Evolutionary conservation across 2,113 vertebrate genomes (phyloP).

Genomic region (Archilochus colubris): DNA sequence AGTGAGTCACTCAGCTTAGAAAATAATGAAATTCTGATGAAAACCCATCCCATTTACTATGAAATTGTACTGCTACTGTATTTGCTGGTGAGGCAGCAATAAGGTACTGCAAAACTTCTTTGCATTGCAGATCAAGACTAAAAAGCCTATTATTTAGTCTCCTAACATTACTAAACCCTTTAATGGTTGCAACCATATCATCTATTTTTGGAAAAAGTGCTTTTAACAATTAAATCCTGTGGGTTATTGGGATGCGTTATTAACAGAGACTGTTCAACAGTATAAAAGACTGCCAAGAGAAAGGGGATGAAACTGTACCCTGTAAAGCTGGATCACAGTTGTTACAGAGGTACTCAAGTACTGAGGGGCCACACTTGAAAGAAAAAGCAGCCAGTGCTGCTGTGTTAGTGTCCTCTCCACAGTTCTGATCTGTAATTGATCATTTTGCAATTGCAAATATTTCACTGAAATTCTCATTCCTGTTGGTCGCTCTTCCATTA

Average conservation of each 20-base stretch:
- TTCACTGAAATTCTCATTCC: not conserved
- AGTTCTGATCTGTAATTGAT: not conserved
- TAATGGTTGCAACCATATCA: not conserved
- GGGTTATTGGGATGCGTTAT: not conserved
- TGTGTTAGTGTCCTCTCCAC: not conserved
- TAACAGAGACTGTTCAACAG: not conserved
- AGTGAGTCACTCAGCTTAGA: not conserved
- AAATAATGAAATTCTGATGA: not conserved
- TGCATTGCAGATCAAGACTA: not conserved
- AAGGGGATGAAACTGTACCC: not conserved
- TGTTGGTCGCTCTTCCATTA: fast-evolving
- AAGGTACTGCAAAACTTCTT: not conserved
- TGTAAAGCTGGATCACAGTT: not conserved
- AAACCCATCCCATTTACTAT: not conserved
- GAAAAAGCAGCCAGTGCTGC: not conserved
- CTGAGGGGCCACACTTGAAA: not conserved
- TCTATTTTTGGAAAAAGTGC: not conserved
- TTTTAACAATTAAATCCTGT: conserved; percentile 8
- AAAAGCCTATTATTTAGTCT: not conserved
- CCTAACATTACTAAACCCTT: not conserved
- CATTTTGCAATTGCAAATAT: not conserved
- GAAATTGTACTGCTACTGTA: not conserved
- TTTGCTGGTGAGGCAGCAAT: not conserved
- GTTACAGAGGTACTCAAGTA: not conserved
- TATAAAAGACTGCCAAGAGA: not conserved